Percentiles rank a stretch among this genome's conserved stretches.
These are phyloP conservation scores for Coregonus ussuriensis DNA, from an alignment of 2,797 vertebrate genomes.

Conservation along the genomic window DNA sequence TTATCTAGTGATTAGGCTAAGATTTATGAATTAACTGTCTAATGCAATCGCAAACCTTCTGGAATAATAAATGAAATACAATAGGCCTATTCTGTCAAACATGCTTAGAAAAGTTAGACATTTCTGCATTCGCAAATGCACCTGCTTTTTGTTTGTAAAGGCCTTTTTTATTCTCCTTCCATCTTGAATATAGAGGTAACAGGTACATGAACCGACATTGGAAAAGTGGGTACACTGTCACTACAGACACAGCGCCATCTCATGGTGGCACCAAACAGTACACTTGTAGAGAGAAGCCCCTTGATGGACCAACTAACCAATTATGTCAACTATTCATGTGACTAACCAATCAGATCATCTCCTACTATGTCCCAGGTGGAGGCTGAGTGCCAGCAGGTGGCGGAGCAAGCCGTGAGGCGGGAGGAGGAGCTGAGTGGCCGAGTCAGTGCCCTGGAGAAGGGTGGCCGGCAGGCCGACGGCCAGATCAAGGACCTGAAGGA, in stretches of 20 bases:
- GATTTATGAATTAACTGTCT: background rate
- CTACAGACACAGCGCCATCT: background rate
- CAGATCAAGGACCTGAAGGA: conserved; percentile 96
- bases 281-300: background rate
- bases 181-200: too few relatives aligned
- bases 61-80: background rate
- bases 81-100: background rate
- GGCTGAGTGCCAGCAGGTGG: conserved; percentile 80
- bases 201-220: background rate
- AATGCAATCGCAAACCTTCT: background rate
- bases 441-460: conserved; percentile 81
- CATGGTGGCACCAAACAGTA: background rate
- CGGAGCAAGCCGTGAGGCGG: conserved; percentile 80
- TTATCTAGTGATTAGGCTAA: background rate
- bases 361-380: conserved; percentile 75
- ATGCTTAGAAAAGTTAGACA: background rate
- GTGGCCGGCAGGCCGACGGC: conserved; percentile 79
- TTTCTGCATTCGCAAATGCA: too few relatives aligned
- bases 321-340: background rate
- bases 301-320: background rate
- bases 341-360: background rate
- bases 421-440: conserved; percentile 81
- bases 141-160: too few relatives aligned
- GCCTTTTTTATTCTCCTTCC: too few relatives aligned
- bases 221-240: too few relatives aligned